Conservation (phyloP, 92 coral and sea anemone genomes). For the Porites lobata region DNA sequence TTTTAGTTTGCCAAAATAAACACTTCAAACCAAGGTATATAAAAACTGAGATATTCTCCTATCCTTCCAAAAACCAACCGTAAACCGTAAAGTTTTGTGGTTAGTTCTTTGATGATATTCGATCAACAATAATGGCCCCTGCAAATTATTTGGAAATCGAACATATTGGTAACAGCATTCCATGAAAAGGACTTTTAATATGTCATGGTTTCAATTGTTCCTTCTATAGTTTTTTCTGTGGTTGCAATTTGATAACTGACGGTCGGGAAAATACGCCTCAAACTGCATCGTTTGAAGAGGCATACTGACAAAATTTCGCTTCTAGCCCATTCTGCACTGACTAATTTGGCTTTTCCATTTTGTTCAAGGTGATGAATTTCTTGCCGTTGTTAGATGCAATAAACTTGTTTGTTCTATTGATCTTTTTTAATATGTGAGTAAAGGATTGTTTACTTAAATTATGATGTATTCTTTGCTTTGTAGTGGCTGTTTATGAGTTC, state of each 20-base stretch:
- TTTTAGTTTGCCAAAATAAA: too few species aligned
- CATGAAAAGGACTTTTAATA: neutral
- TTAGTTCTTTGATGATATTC: neutral
- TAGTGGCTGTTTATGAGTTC: constrained; percentile 14
- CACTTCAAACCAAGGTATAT: neutral
- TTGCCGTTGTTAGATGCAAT: constrained; percentile 27
- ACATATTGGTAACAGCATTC: neutral
- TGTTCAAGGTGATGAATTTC: constrained; percentile 22
- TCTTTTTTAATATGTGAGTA: constrained; percentile 48
- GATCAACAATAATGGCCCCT: neutral
- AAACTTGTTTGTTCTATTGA: constrained; percentile 37
- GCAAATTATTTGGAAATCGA: constrained; percentile 5
- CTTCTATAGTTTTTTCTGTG: constrained; percentile 10
- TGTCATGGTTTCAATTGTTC: constrained; percentile 38
- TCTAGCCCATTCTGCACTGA: neutral
- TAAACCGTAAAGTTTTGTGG: neutral
- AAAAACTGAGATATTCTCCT: neutral
- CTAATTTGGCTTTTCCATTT: constrained; percentile 11
- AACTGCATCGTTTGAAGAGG: too few species aligned
- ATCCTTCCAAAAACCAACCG: neutral
- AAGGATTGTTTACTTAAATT: constrained; percentile 37
- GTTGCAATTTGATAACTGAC: too few species aligned
- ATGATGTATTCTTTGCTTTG: constrained; percentile 33
- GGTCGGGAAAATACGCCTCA: too few species aligned
- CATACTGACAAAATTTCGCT: too few species aligned